A percentile compares a stretch with the other conserved stretches of the same genome.
phyloP scores from a whole-genome alignment of 2,888 invertebrate genomes.

The Drosophila silvestris region DNA sequence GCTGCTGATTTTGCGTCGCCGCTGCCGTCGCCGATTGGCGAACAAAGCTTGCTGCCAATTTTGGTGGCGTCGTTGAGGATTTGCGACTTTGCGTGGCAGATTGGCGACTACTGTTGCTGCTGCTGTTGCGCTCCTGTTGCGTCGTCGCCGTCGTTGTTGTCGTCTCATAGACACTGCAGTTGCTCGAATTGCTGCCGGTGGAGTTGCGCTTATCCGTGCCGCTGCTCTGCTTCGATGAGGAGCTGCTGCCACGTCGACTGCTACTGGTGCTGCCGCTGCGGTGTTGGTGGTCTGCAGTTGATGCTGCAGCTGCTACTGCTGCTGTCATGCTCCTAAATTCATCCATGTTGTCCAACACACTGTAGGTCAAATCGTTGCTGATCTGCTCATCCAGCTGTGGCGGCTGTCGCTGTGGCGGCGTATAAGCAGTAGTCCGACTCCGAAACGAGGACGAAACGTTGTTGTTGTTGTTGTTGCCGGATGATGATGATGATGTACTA shows the following conservation, averaged over 20 bases:
- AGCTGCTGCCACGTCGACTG: conserved; percentile 50
- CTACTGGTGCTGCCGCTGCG: conserved; percentile 48
- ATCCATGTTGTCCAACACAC: conserved; percentile 82
- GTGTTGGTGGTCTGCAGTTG: conserved; percentile 43
- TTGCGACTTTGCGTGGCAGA: conserved; percentile 38
- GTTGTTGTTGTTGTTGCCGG: conserved; percentile 5
- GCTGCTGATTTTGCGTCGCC: conserved; percentile 36
- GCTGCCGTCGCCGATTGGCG: conserved; percentile 44
- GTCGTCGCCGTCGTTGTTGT: conserved; percentile 1
- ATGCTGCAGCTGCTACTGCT: conserved; percentile 41
- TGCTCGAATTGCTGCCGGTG: conserved; percentile 71
- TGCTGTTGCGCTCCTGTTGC: conserved; percentile 58
- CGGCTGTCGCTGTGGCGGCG: conserved; percentile 69
- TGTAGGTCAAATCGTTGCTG: conserved; percentile 82
- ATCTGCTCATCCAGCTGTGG: conserved; percentile 62
- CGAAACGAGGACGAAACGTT: conserved; percentile 50
- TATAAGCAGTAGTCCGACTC: conserved; percentile 61
- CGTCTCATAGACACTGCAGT: conserved; percentile 65
- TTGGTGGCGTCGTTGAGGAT: conserved; percentile 71
- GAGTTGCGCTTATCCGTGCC: conserved; percentile 73
- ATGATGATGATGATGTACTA: conserved; percentile 9
- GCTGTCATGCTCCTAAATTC: conserved; percentile 79
- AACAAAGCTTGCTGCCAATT: conserved; percentile 64
- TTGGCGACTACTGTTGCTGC: conserved; percentile 25
- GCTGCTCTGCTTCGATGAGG: conserved; percentile 46